Evolutionary conservation across 2,113 vertebrate genomes (phyloP).

Genomic region (Rhea pennata): DNA sequence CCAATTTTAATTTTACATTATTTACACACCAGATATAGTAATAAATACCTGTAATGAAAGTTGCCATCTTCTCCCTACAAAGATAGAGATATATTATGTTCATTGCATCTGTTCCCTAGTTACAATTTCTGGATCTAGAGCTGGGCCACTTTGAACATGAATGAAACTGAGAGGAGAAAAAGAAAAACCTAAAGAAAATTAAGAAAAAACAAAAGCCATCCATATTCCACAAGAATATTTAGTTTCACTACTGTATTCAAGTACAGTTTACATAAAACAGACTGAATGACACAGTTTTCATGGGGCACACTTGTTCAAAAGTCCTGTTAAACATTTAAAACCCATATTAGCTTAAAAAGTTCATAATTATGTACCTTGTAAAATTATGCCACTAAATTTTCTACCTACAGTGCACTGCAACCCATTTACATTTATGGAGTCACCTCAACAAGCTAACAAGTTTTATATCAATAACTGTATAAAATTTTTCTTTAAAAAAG

Average conservation of each 20-base stretch:
- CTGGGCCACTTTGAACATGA: neutral
- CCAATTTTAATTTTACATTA: neutral
- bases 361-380: neutral
- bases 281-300: neutral
- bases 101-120: neutral
- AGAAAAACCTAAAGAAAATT: neutral
- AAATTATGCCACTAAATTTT: neutral
- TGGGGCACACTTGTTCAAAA: accelerated
- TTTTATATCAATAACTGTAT: accelerated
- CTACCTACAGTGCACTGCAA: neutral
- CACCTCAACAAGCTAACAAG: neutral
- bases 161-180: neutral
- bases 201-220: neutral
- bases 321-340: neutral
- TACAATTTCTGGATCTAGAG: neutral
- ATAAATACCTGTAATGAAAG: neutral
- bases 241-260: neutral
- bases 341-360: neutral
- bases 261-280: neutral
- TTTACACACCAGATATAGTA: neutral
- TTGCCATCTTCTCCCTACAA: neutral
- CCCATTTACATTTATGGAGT: accelerated
- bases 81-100: neutral
- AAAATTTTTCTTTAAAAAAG: neutral
- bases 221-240: neutral